Evolutionary conservation across 2,113 vertebrate genomes (phyloP), one percentile per base, ranked within the genome.

Genomic region (Lycaon pictus): DNA sequence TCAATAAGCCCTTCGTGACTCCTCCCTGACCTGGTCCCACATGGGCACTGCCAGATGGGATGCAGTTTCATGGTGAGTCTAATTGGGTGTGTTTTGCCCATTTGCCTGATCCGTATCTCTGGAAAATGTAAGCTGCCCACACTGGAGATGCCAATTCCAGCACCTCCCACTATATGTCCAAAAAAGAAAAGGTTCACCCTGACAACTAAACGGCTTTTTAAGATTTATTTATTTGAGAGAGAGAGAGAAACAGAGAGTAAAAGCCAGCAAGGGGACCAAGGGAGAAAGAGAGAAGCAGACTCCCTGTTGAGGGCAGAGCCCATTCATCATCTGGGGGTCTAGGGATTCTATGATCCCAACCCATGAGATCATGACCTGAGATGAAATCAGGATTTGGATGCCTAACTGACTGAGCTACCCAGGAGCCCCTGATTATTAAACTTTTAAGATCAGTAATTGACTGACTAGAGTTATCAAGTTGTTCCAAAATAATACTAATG

Each of bases 401-500:
- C n/a, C 67, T 69, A 69, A 69, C 16, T 9, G 67, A 69, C 67
- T 11, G 32, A 69, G 67, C 32, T n/a, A 35, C 67, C 67, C 67
- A 20, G 17, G 67, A 16, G 1, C 32, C 32, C 60, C 37, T 51
- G 16, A 48, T 17, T 69, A 27, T 5, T 56, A 62, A 20, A 81
- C 27, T 72, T 69, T 88, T 92, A 79, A 88, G 63, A 84, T 80
- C 88, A 56, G 22, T 82, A 65, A 95, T 25, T 22, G 27, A 29
- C 27, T 65, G 16, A 71, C 32, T 95, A 56, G 17, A 43, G 25
- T 2, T 37, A 77, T 56, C 63, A 67, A 55, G 35, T 15, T 79
- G 5, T 91, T 95, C 91, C 77, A 79, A 81, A 95, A 76, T 43
- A 72, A 72, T 51, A 74, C 90, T 25, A 17, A 81, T 90, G 25